Evolutionary conservation across 2,888 invertebrate genomes (phyloP).

Genomic region (Arctia plantaginis): DNA sequence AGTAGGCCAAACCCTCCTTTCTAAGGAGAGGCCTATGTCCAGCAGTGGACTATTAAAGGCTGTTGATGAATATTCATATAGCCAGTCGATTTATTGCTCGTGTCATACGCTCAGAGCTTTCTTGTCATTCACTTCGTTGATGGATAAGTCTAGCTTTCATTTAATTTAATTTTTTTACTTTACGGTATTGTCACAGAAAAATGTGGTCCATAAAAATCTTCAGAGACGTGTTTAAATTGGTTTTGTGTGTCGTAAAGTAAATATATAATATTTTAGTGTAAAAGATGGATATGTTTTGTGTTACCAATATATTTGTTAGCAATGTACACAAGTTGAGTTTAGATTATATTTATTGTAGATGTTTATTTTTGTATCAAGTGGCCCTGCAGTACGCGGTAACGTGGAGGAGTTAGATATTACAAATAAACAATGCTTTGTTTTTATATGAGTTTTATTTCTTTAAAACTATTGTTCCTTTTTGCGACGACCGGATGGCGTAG

Average conservation of each 20-base stretch:
- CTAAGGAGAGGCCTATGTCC: too few relatives aligned
- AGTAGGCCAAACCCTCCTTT: too few relatives aligned
- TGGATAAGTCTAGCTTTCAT: neutral
- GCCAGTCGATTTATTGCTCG: neutral
- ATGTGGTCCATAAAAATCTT: neutral
- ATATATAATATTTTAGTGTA: neutral
- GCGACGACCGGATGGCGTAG: too few relatives aligned
- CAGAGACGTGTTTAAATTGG: neutral
- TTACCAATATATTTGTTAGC: neutral
- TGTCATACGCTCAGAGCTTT: neutral
- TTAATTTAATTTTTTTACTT: neutral
- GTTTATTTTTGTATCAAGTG: slow-evolving; percentile 81
- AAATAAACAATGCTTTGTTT: slow-evolving; percentile 55
- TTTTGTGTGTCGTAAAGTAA: neutral
- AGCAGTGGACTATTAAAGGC: too few relatives aligned
- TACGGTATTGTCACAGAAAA: neutral
- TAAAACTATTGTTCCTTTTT: neutral
- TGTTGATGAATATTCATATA: neutral
- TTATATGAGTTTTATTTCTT: slow-evolving; percentile 36
- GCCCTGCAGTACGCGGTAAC: slow-evolving; percentile 68
- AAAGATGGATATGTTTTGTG: neutral
- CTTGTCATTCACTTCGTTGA: neutral
- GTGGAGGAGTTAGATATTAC: slow-evolving; percentile 47
- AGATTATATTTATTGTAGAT: slow-evolving; percentile 80
- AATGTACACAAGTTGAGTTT: slow-evolving; percentile 26